A percentile compares a stretch with the other conserved stretches of the same genome.
Conservation (phyloP, 2,888 invertebrate genomes). For the Heliconius aoede region DNA sequence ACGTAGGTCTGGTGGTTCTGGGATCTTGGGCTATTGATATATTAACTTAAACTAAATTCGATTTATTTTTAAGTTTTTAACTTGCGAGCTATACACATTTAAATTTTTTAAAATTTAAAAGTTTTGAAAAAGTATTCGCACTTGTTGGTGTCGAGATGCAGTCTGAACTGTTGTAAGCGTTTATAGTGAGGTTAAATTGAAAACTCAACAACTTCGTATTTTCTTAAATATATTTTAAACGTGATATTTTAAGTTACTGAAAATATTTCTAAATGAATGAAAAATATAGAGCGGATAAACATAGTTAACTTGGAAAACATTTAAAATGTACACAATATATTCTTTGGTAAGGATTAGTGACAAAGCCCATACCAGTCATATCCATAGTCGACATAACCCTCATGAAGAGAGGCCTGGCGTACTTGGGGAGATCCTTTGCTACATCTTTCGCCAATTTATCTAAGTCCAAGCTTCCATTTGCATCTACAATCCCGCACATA, state of each 20-base stretch:
- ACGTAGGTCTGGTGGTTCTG: no score
- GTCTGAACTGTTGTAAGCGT: no score
- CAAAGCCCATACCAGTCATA: conserved; percentile 89
- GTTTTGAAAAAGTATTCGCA: no score
- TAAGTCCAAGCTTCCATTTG: conserved; percentile 87
- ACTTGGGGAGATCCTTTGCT: conserved; percentile 90
- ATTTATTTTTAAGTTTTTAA: not conserved
- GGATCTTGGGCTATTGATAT: no score
- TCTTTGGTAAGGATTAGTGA: not conserved
- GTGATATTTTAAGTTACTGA: not conserved
- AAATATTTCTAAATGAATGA: not conserved
- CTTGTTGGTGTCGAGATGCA: no score
- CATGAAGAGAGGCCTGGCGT: conserved; percentile 96
- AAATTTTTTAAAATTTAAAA: no score
- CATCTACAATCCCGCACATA: conserved; percentile 97
- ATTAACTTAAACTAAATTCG: not conserved
- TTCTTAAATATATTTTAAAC: not conserved
- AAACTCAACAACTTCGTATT: no score
- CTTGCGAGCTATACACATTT: not conserved
- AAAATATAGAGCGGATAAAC: not conserved
- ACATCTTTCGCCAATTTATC: conserved; percentile 85
- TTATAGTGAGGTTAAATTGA: no score
- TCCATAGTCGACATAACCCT: conserved; percentile 93
- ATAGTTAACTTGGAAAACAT: no score
- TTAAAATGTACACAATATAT: no score